phyloP scores from a whole-genome alignment of 2,113 vertebrate genomes.

The Nothoprocta pentlandii region DNA sequence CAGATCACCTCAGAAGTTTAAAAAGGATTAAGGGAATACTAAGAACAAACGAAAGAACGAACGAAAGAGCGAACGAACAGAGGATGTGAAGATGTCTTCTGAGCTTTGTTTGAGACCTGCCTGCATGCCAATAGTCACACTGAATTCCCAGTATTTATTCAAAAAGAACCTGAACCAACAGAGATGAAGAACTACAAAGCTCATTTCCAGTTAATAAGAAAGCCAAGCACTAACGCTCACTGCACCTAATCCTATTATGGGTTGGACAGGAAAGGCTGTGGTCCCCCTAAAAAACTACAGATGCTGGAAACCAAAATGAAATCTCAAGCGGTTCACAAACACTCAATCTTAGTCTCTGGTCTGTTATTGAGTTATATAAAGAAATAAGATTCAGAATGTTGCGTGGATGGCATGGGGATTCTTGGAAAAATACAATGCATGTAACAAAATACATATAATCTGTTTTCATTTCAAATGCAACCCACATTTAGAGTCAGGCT shows the following conservation, averaged over 20 bases:
- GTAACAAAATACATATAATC: neutral
- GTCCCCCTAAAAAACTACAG: neutral
- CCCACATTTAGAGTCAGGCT: neutral
- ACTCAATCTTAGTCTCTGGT: neutral
- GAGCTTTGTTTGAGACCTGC: neutral
- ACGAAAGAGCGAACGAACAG: neutral
- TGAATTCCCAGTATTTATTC: neutral
- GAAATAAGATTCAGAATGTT: neutral
- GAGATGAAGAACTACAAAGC: neutral
- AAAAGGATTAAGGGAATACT: neutral
- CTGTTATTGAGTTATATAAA: neutral
- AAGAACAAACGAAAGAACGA: neutral
- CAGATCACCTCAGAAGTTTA: neutral
- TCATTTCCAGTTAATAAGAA: neutral
- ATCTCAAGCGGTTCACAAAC: neutral
- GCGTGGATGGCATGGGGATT: neutral
- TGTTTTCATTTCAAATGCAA: conserved; percentile 44
- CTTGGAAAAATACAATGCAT: neutral
- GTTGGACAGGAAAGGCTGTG: neutral
- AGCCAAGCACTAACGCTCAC: neutral
- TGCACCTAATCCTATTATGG: neutral
- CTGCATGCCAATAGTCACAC: neutral
- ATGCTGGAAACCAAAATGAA: neutral
- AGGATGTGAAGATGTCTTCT: neutral
- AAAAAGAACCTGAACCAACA: neutral